Evolutionary conservation across 2,113 vertebrate species (phyloP).

Genomic region (Perca fluviatilis): DNA sequence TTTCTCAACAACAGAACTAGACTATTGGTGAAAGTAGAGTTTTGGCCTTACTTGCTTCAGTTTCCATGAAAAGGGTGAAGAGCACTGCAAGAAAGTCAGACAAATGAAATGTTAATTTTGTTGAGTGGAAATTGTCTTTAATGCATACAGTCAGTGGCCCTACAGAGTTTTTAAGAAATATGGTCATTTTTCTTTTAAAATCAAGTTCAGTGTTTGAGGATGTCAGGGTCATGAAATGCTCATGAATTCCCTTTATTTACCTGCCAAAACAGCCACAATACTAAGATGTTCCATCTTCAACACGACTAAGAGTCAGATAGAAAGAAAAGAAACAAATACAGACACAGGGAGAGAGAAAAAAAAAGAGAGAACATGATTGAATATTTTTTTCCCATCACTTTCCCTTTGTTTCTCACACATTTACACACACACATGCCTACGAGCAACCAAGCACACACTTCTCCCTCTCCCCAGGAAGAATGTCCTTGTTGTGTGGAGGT

Average conservation of each 20-base stretch:
- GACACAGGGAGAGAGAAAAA: background rate
- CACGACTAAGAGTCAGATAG: slow-evolving; percentile 39
- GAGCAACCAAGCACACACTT: slow-evolving; percentile 26
- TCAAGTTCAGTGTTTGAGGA: no score
- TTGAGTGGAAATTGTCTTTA: background rate
- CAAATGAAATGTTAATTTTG: slow-evolving; percentile 16
- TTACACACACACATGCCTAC: slow-evolving; percentile 13
- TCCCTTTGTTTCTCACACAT: slow-evolving; percentile 22
- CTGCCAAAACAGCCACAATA: slow-evolving; percentile 77
- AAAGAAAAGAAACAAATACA: slow-evolving; percentile 23
- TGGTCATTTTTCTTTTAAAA: background rate
- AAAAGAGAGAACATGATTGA: slow-evolving; percentile 12
- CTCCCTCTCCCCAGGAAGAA: slow-evolving; percentile 58
- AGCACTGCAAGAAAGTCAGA: slow-evolving; percentile 69
- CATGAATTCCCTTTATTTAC: slow-evolving; percentile 63
- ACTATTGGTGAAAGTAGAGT: background rate
- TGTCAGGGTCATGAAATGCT: background rate
- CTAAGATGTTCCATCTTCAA: slow-evolving; percentile 78
- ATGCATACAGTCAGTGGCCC: background rate
- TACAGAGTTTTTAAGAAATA: background rate
- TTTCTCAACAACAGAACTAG: slow-evolving; percentile 14
- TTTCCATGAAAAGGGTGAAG: slow-evolving; percentile 76
- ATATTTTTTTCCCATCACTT: slow-evolving; percentile 30
- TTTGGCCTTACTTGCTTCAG: slow-evolving; percentile 84
- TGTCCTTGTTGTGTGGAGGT: slow-evolving; percentile 69